These are phyloP conservation scores for Pegea sp. DNA, from an alignment of 23 tunicate species.

Conservation along the genomic window DNA sequence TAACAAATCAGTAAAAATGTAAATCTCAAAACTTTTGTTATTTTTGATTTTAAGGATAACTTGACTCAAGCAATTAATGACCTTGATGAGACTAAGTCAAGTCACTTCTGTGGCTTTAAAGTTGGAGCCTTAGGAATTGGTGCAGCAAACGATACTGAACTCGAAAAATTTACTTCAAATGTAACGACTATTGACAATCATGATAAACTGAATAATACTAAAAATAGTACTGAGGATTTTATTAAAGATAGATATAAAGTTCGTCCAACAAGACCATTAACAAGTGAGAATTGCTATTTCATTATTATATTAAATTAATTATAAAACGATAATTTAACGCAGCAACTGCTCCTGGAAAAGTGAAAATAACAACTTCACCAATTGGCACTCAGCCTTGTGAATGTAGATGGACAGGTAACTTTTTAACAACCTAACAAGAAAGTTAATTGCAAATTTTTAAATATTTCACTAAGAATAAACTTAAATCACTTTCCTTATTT, in stretches of 20 bases:
- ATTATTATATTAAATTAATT: too few species aligned
- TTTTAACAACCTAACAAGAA: too few species aligned
- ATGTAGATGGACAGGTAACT: conserved; percentile 19
- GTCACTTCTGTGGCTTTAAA: conserved; percentile 1
- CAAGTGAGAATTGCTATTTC: too few species aligned
- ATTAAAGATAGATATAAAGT: too few species aligned
- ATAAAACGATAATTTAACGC: too few species aligned
- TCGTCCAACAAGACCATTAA: too few species aligned
- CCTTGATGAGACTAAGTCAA: neutral
- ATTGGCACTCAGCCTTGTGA: conserved; percentile 6
- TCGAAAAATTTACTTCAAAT: conserved; percentile 4
- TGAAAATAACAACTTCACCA: conserved; percentile 4
- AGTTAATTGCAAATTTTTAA: too few species aligned
- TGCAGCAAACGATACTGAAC: conserved; percentile 8
- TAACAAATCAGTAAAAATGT: too few species aligned
- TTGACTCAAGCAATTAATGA: conserved; percentile 1
- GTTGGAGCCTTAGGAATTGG: conserved; percentile 13
- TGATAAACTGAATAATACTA: conserved; percentile 1
- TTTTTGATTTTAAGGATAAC: conserved; percentile 10
- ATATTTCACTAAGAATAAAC: too few species aligned
- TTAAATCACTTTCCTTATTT: too few species aligned
- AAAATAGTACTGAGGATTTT: neutral
- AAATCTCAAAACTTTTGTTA: neutral
- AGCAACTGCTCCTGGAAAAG: conserved; percentile 3
- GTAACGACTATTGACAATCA: conserved; percentile 4